Percentiles rank a stretch among this genome's conserved stretches.
Evolutionary conservation across 1,140 invertebrate species (phyloP).

Genomic region (Temnothorax nylanderi): DNA sequence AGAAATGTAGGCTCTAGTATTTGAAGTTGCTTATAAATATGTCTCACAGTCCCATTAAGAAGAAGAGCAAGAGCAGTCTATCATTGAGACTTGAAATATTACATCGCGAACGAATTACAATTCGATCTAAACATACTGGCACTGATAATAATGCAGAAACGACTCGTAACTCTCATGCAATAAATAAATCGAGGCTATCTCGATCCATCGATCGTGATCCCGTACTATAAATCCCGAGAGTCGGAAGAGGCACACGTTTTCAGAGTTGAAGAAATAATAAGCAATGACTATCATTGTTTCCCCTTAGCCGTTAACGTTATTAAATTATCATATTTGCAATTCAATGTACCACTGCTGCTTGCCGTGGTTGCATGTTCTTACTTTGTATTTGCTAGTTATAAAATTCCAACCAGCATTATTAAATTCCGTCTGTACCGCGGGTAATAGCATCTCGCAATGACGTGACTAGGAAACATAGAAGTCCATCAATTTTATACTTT

Average conservation of each 20-base stretch:
- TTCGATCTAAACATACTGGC: slow-evolving; percentile 24
- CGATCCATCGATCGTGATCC: slow-evolving; percentile 49
- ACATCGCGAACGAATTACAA: slow-evolving; percentile 12
- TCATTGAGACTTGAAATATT: slow-evolving; percentile 41
- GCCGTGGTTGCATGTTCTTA: slow-evolving; percentile 49
- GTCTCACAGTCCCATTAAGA: neutral
- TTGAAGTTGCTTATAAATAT: neutral
- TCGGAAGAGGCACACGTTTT: slow-evolving; percentile 29
- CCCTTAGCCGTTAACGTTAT: slow-evolving; percentile 53
- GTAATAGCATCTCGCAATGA: slow-evolving; percentile 48
- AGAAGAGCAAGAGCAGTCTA: slow-evolving; percentile 3
- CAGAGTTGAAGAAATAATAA: slow-evolving; percentile 65
- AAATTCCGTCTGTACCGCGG: slow-evolving; percentile 38
- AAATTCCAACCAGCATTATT: slow-evolving; percentile 50
- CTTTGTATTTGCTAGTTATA: slow-evolving; percentile 37
- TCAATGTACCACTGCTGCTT: slow-evolving; percentile 18
- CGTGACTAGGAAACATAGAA: slow-evolving; percentile 46
- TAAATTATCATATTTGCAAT: slow-evolving; percentile 64
- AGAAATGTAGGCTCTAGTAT: neutral
- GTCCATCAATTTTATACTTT: slow-evolving; percentile 34
- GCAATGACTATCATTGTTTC: slow-evolving; percentile 20
- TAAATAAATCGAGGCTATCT: slow-evolving; percentile 65
- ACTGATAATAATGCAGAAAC: slow-evolving; percentile 54
- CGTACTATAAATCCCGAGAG: slow-evolving; percentile 46
- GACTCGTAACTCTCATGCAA: slow-evolving; percentile 29